Base-by-base conservation (phyloP, 2,113 vertebrate genomes). In the Natator depressus region DNA sequence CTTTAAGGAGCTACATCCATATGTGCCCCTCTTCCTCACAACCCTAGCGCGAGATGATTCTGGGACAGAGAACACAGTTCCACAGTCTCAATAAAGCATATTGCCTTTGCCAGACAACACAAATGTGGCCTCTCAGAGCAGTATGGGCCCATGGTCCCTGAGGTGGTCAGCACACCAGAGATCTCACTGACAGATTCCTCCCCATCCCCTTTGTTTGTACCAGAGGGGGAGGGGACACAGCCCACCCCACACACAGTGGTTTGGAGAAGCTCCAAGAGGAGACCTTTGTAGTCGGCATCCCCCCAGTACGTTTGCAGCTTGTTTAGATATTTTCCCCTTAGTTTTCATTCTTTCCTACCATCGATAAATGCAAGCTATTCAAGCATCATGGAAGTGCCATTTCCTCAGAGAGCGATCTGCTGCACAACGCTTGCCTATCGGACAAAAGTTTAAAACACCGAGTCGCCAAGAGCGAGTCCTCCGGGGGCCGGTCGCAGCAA, bases 361-460 rank as follows among this genome's bases (percentile, higher is more conserved):
- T 38, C 65, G 8, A 20, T 22, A 20, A 4, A 54, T 20, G 53
- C 19, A 38, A 38, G n/a, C 19, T 72, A 20, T 19, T 20, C 8
- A 6, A 69, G 17, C 10, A 20, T 9, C 17, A 10, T 5, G 8
- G 17, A 19, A 8, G 31, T 3, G 8, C 35, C 35, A 2, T n/a
- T 16, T 35, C 31, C 62, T 35, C 62, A 65, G 7, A 35, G 62
- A 14, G 55, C 4, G 55, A 57, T 11, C 55, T 27, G 10, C 55
- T 27, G 10, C 55, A 31, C 12, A 13, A 59, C 27, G 57, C 57
- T 29, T 16, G 31, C 59, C 59, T 35, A 31, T 14, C 59, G 13
- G 62, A 2, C 62, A 5, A 35, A n/a, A 19, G 62, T 10, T 20
- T 19, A 69, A 69, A 69, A 19, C 35, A 19, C 62, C 4, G 31